Evolutionary conservation across 2,888 invertebrate species (phyloP), one percentile per base, ranked within the genome.

Genomic region (Entomobrya proxima): DNA sequence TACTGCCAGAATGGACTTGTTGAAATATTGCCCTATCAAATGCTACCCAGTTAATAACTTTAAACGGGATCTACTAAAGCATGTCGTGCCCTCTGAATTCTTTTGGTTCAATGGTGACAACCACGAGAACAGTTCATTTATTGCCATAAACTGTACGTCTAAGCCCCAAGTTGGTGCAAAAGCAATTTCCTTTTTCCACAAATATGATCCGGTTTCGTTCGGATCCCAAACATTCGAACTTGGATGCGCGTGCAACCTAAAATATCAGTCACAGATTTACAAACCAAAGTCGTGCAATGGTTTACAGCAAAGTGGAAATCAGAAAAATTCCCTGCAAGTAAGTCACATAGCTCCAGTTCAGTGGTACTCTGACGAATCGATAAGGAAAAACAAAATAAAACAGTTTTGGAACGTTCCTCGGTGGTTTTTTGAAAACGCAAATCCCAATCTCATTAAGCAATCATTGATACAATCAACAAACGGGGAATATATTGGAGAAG

Each of bases 261-360:
- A 13, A 0, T 74, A 58, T 37, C 35, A 44, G 21, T 72, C 52
- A n/a, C 18, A 55, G n/a, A 21, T 27, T 7, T 83, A 76, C 40
- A 37, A 37, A 15, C 76, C 82, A 27, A 76, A 75, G 27, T 52
- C 75, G 6, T 83, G 82, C 32, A 35, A n/a, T 40, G 30, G 75
- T 1, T 40, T 74, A 9, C 21, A 1, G 0, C 9, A 18, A 40
- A 69, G 50, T 30, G 50, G 64, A 7, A 72, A 72, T 47, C 47
- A 72, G n/a, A 18, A 1, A 27, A 64, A 64, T 21, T n/a, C 4
- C 15, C 18, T 69, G 6, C 52, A 55, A 37, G 21, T 72, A 0
- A 35, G 5, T 64, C n/a, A 27, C 11, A 2, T 76, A 11, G 82
- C 82, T 6, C 82, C 82, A 6, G 40, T 83, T n/a, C 82, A 83